A percentile compares a stretch with the other conserved stretches of the same genome.
These are phyloP conservation scores for Erpornis zantholeuca DNA, from an alignment of 2,113 vertebrate genomes.

Conservation along the genomic window DNA sequence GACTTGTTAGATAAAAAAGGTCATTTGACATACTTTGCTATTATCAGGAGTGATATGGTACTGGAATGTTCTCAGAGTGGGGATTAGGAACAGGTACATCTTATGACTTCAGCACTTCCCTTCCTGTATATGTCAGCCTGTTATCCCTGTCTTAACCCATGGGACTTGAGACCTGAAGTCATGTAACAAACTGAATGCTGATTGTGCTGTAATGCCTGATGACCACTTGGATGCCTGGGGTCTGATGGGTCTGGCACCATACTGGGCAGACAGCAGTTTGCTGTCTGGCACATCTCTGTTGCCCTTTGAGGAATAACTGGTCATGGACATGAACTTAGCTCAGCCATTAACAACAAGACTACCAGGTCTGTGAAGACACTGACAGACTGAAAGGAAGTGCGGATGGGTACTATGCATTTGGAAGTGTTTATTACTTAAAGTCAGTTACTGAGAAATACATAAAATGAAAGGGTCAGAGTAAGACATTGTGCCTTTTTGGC, in stretches of 20 bases:
- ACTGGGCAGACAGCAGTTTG: background rate
- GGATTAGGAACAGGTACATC: background rate
- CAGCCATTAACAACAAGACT: background rate
- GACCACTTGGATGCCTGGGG: background rate
- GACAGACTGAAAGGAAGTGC: background rate
- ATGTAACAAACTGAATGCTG: background rate
- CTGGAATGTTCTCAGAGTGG: background rate
- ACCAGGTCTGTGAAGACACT: background rate
- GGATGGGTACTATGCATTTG: background rate
- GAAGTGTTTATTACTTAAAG: slow-evolving; percentile 44
- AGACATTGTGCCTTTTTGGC: background rate
- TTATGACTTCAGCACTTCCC: background rate
- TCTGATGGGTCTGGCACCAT: background rate
- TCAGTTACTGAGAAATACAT: background rate
- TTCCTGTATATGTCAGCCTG: background rate
- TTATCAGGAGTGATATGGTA: background rate
- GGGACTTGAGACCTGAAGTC: background rate
- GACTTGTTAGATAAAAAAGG: background rate
- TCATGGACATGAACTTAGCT: background rate
- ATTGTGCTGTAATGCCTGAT: background rate
- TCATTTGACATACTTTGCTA: background rate
- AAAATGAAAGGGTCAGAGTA: slow-evolving; percentile 19
- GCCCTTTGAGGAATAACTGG: background rate
- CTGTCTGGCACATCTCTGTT: background rate
- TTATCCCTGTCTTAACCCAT: fast-evolving